Base-by-base conservation (phyloP, 2,113 vertebrate species). In the Macrotus californicus region DNA sequence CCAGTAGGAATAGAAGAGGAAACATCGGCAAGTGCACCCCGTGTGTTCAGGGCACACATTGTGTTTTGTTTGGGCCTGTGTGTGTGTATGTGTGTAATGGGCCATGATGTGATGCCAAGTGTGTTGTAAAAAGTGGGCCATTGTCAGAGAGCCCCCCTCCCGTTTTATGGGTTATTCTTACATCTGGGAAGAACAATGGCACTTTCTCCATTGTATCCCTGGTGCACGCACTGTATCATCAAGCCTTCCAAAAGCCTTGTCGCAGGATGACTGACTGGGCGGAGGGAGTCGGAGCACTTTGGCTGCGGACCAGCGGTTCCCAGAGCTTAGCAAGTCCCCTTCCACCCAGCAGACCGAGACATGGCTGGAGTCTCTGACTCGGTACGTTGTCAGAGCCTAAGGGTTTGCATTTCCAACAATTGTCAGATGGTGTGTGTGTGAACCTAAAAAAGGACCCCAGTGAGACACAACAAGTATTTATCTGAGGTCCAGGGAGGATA, bases 51-150 rank as follows among this genome's bases (percentile, higher is more conserved):
- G 18, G n/a, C 39, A 22, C n/a, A 19, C 13, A 1, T 8, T 56
- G 6, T 76, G 16, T 46, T 89, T 46, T 89, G 10, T 70, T 73
- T 79, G 87, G n/a, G 6, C 4, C 16, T 21, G 16, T 76, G 29
- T 61, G 6, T 50, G 0, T 39, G 6, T 50, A 0, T 39, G 10
- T 29, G 1, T 24, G 3, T 29, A 29, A 22, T 46, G 15, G 7
- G 1, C 19, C 56, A 18, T 24, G 22, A 48, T 66, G 34, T 81
- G 31, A 16, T 46, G 11, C 21, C 41, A 21, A 48, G 36, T 43
- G 29, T 59, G 19, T 69, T 87, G 79, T 21, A 19, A 29, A 89
- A 41, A 92, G 39, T 52, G 29, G 31, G 31, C 36, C 22, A 8
- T 64, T 43, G 75, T 89, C 61, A 69, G 34, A 39, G 79, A 79